Evolutionary conservation across 2,797 vertebrate genomes (phyloP).

Genomic region (Triplophysa yarkandensis): DNA sequence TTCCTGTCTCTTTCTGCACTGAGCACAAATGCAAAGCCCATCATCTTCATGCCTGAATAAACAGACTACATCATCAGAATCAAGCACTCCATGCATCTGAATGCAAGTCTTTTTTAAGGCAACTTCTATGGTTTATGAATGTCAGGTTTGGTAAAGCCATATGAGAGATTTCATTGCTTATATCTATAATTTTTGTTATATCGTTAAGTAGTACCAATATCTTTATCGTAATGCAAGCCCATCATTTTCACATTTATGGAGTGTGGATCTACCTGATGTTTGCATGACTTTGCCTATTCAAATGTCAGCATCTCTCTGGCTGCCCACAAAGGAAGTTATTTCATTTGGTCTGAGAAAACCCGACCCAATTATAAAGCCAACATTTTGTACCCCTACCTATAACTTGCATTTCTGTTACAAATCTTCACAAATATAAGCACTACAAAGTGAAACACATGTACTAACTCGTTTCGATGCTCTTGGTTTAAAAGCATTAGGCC

Average conservation of each 20-base stretch:
- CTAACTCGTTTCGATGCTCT: too few relatives aligned
- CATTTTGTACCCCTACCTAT: not conserved
- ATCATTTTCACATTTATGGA: not conserved
- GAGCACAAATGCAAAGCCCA: constrained; percentile 34
- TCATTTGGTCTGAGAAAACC: not conserved
- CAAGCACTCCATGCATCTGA: constrained; percentile 7
- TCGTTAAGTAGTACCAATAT: not conserved
- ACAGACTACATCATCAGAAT: constrained; percentile 33
- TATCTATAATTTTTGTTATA: too few relatives aligned
- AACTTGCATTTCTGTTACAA: not conserved
- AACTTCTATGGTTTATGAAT: too few relatives aligned
- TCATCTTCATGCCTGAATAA: constrained; percentile 39
- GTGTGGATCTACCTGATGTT: constrained; percentile 34
- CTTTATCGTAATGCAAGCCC: not conserved
- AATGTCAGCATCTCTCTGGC: constrained; percentile 47
- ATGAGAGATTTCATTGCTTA: too few relatives aligned
- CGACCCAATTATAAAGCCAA: not conserved
- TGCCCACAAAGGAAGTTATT: constrained; percentile 15
- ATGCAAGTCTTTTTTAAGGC: not conserved
- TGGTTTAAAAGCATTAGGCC: constrained; percentile 10
- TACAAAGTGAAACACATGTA: not conserved
- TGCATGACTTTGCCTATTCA: constrained; percentile 68
- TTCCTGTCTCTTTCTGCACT: constrained; percentile 11
- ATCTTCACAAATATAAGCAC: not conserved
- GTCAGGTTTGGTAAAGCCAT: too few relatives aligned